phyloP scores from a whole-genome alignment of 2,113 vertebrate species.

The Mobula hypostoma region DNA sequence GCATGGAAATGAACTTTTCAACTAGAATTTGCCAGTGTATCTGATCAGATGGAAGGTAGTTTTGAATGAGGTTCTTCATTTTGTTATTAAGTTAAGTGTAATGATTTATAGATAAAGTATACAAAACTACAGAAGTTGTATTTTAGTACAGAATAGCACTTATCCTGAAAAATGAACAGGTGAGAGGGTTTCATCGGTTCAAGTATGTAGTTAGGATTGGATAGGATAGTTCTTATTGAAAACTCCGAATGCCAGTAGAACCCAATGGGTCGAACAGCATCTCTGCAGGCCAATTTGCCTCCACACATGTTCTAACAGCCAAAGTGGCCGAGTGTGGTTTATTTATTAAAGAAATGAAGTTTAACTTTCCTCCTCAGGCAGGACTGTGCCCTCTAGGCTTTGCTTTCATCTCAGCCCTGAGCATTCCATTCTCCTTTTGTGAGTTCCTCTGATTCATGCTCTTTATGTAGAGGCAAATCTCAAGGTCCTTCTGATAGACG shows the following conservation, averaged over 20 bases:
- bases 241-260: no score
- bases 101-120: not conserved
- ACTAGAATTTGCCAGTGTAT: not conserved
- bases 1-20: not conserved
- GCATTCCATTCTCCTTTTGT: no score
- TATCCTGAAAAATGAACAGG: not conserved
- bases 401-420: no score
- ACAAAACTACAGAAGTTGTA: not conserved
- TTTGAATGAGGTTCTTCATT: not conserved
- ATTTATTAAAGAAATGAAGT: no score
- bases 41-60: not conserved
- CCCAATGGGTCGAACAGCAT: no score
- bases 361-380: no score
- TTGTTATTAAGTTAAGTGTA: not conserved
- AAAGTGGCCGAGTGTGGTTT: no score
- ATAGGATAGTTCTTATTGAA: not conserved
- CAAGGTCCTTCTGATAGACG: no score
- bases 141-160: not conserved
- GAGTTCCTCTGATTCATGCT: not conserved
- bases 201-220: not conserved
- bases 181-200: not conserved
- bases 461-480: not conserved
- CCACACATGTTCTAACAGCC: no score
- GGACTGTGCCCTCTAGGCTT: no score
- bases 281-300: no score